These are phyloP conservation scores for Gouania willdenowi DNA, from an alignment of 2,797 vertebrate genomes.

Conservation along the genomic window DNA sequence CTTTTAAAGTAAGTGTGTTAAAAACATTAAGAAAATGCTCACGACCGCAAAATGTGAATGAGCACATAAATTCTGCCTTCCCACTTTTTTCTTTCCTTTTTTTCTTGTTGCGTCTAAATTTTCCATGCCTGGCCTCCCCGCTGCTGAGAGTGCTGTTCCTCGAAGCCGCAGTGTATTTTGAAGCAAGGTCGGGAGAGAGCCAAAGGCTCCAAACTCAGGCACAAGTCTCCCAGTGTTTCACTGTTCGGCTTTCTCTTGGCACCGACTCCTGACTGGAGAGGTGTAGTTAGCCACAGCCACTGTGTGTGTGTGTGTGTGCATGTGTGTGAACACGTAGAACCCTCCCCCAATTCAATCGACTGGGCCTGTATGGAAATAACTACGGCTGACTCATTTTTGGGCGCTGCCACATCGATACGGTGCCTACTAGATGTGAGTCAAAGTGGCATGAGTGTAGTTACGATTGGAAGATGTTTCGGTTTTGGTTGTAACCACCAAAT, in stretches of 20 bases:
- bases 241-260: conserved; percentile 73
- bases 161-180: conserved; percentile 80
- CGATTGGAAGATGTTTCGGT: conserved; percentile 44
- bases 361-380: conserved; percentile 58
- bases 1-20: conserved; percentile 59
- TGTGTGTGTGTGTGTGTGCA: conserved; percentile 44
- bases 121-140: conserved; percentile 75
- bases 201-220: conserved; percentile 70
- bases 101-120: conserved; percentile 74
- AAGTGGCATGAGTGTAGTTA: conserved; percentile 25
- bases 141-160: conserved; percentile 82
- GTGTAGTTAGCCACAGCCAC: conserved; percentile 63
- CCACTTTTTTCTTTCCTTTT: conserved; percentile 22
- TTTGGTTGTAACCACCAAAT: conserved; percentile 49
- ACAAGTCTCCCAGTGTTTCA: conserved; percentile 74
- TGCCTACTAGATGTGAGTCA: conserved; percentile 57
- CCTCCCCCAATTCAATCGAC: conserved; percentile 27
- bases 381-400: conserved; percentile 60
- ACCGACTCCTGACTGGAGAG: conserved; percentile 66
- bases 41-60: conserved; percentile 68
- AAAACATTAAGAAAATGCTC: conserved; percentile 67
- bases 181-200: conserved; percentile 75
- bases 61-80: conserved; percentile 62
- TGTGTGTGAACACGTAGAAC: conserved; percentile 58
- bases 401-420: conserved; percentile 54